Evolutionary conservation across 1,140 invertebrate species (phyloP).

Genomic region (Gonioctena quinquepunctata): DNA sequence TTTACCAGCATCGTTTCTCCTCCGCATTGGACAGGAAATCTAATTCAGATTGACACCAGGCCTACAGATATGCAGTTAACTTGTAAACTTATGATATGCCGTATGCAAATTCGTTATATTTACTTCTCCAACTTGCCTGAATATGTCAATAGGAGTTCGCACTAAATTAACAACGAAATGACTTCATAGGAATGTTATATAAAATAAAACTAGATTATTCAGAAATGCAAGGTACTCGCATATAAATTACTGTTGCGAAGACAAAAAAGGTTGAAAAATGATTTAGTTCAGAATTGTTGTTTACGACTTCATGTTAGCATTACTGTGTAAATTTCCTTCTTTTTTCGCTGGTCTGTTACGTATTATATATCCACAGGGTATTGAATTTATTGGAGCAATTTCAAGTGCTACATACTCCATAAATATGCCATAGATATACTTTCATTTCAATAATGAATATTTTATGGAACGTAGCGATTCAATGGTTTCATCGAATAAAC

Average conservation of each 20-base stretch:
- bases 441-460: conserved; percentile 8
- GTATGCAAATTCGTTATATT: conserved; percentile 32
- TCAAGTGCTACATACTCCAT: not conserved
- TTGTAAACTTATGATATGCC: conserved; percentile 26
- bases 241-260: conserved; percentile 21
- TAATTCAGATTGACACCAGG: conserved; percentile 34
- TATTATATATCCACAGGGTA: conserved; percentile 7
- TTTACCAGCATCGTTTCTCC: conserved; percentile 22
- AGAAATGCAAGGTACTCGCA: conserved; percentile 17
- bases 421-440: conserved; percentile 10
- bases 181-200: conserved; percentile 26
- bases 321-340: conserved; percentile 6
- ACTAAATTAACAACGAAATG: conserved; percentile 29
- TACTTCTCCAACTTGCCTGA: conserved; percentile 14
- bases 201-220: conserved; percentile 23
- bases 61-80: conserved; percentile 30
- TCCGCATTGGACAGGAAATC: conserved; percentile 30
- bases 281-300: conserved; percentile 33
- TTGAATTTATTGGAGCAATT: conserved; percentile 11
- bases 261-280: conserved; percentile 16
- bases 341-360: not conserved
- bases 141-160: conserved; percentile 30
- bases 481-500: no score
- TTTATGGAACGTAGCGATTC: not conserved
- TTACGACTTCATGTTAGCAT: conserved; percentile 24